Conservation (phyloP, 2,113 vertebrate species). For the Tachycineta bicolor region DNA sequence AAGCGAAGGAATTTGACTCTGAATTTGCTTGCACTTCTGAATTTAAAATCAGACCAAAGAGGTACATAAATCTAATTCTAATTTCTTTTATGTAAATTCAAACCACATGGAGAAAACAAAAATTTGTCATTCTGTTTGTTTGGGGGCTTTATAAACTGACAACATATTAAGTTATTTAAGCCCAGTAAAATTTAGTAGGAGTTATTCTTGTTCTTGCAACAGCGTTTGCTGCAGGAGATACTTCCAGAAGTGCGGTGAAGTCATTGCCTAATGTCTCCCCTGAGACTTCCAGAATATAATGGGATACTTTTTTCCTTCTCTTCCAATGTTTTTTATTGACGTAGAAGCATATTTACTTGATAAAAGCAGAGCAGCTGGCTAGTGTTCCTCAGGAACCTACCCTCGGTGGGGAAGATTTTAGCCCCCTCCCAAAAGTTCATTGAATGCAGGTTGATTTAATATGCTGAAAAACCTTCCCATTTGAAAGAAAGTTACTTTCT, state of each 20-base stretch:
- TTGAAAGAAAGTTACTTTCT: conserved; percentile 37
- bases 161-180: not conserved
- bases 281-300: conserved; percentile 42
- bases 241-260: conserved; percentile 45
- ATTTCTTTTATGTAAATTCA: conserved; percentile 59
- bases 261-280: conserved; percentile 33
- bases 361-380: conserved; percentile 66
- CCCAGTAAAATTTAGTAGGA: not conserved
- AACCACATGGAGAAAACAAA: conserved; percentile 20
- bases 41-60: conserved; percentile 17
- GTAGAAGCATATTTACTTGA: conserved; percentile 3
- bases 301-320: conserved; percentile 14
- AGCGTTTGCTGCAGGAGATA: not conserved
- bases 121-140: conserved; percentile 37
- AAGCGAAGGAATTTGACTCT: not conserved
- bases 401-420: conserved; percentile 3
- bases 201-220: conserved; percentile 11
- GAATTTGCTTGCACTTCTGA: conserved; percentile 32
- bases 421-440: conserved; percentile 49
- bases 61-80: conserved; percentile 6
- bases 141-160: conserved; percentile 31
- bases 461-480: conserved; percentile 40
- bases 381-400: conserved; percentile 50
- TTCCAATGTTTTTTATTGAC: conserved; percentile 28
- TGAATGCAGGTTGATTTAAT: conserved; percentile 54